Percentiles rank a stretch among this genome's conserved stretches.
phyloP scores from a whole-genome alignment of 2,113 vertebrate species.

The Antennarius striatus region DNA sequence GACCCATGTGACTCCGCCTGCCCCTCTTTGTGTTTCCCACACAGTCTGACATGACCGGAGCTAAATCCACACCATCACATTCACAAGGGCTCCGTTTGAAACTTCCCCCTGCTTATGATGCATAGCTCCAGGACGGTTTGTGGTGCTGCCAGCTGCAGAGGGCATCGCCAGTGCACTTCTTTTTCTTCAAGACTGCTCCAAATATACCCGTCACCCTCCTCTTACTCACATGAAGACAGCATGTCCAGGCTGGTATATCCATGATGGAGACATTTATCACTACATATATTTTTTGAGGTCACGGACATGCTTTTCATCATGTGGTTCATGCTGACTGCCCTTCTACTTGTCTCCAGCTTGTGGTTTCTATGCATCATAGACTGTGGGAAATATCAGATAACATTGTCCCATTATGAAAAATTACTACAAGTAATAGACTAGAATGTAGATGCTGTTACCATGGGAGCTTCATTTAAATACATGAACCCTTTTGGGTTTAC shows the following conservation, averaged over 20 bases:
- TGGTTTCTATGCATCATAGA: constrained; percentile 2
- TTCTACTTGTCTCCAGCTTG: background rate
- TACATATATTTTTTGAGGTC: no score
- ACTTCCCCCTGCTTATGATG: constrained; percentile 81
- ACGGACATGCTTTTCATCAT: background rate
- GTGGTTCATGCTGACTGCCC: constrained; percentile 16
- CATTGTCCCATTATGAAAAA: constrained; percentile 24
- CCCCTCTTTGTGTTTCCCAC: constrained; percentile 89
- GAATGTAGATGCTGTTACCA: constrained; percentile 28
- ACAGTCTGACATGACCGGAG: constrained; percentile 75
- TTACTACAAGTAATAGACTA: background rate
- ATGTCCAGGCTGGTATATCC: constrained; percentile 6
- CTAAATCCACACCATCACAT: constrained; percentile 75
- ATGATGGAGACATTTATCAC: constrained; percentile 14
- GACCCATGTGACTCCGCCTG: constrained; percentile 81
- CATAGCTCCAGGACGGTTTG: constrained; percentile 84
- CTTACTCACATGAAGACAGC: background rate
- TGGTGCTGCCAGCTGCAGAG: constrained; percentile 80
- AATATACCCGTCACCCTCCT: constrained; percentile 14
- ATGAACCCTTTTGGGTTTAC: no score
- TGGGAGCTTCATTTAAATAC: constrained; percentile 32
- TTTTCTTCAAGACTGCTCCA: background rate
- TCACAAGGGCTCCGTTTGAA: constrained; percentile 77
- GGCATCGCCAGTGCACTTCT: constrained; percentile 73
- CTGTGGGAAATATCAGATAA: constrained; percentile 65